Conservation (phyloP, 1,140 invertebrate genomes). For the Drosophila lini region DNA sequence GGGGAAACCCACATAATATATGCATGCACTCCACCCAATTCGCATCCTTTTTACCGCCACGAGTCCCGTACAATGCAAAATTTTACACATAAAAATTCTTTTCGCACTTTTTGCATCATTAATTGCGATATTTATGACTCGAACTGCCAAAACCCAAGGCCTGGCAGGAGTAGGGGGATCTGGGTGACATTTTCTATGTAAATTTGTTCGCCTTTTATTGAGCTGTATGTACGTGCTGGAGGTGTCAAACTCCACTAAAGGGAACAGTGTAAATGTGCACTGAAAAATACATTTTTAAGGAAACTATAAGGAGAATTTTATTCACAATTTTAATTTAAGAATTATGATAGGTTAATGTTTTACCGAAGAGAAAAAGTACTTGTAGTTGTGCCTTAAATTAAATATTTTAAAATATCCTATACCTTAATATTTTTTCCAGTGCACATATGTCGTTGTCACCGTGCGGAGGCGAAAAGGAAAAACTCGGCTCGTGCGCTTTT, state of each 20-base stretch:
- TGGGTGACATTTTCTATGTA: constrained; percentile 69
- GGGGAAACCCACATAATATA: constrained; percentile 40
- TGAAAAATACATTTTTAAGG: not conserved
- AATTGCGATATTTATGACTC: constrained; percentile 79
- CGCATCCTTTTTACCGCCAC: constrained; percentile 31
- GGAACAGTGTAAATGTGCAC: constrained; percentile 10
- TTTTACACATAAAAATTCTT: constrained; percentile 65
- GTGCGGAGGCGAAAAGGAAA: constrained; percentile 29
- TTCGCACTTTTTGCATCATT: constrained; percentile 83
- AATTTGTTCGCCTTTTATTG: constrained; percentile 74
- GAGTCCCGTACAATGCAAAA: constrained; percentile 55
- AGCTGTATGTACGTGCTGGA: constrained; percentile 61
- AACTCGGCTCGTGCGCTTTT: constrained; percentile 39
- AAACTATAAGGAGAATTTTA: not conserved
- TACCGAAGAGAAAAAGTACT: too few relatives aligned
- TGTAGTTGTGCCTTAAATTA: not conserved
- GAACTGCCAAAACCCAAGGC: constrained; percentile 18
- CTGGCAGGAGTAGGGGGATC: constrained; percentile 6
- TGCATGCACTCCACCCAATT: constrained; percentile 21
- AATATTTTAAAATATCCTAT: not conserved
- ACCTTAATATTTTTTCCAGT: constrained; percentile 17
- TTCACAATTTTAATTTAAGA: too few relatives aligned
- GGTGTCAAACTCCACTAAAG: constrained; percentile 23
- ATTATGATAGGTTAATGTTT: too few relatives aligned
- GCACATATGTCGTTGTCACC: constrained; percentile 26